A percentile compares a stretch with the other conserved stretches of the same genome.
Conservation (phyloP, 2,888 invertebrate genomes). For the Bombyx huttoni region DNA sequence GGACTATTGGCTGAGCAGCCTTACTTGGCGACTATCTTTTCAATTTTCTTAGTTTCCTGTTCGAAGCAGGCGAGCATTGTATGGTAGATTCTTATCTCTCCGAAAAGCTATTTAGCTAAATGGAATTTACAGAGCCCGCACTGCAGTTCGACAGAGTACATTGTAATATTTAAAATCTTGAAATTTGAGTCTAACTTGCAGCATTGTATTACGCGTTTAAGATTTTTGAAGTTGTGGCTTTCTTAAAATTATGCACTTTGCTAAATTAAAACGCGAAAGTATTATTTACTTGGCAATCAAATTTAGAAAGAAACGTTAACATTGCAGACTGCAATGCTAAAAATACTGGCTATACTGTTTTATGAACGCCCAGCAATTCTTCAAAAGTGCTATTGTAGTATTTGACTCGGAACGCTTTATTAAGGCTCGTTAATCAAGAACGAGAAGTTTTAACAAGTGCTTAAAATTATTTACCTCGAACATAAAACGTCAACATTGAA, state of each 20-base stretch:
- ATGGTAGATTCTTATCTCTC: constrained; percentile 70
- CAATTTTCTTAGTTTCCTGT: constrained; percentile 70
- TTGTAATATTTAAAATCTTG: constrained; percentile 69
- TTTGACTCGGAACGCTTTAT: constrained; percentile 59
- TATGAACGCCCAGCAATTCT: constrained; percentile 40
- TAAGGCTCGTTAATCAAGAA: constrained; percentile 64
- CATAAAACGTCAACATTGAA: constrained; percentile 64
- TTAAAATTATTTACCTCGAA: constrained; percentile 65
- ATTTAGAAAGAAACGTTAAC: not conserved
- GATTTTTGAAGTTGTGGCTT: constrained; percentile 34
- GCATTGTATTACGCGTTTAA: constrained; percentile 58
- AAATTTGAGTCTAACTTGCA: constrained; percentile 60
- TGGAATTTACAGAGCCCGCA: constrained; percentile 72
- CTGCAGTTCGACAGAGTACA: constrained; percentile 70
- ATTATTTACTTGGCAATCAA: constrained; percentile 12
- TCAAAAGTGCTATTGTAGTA: constrained; percentile 48
- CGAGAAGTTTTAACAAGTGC: constrained; percentile 62
- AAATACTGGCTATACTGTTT: constrained; percentile 1
- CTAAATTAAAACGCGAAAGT: constrained; percentile 36
- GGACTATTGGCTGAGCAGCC: constrained; percentile 58
- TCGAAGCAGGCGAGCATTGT: constrained; percentile 64
- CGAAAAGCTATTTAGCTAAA: constrained; percentile 72
- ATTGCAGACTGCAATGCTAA: not conserved
- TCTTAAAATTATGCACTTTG: constrained; percentile 47
- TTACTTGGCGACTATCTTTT: constrained; percentile 67